Percentiles rank a stretch among this genome's conserved stretches.
These are phyloP conservation scores for Stenchaetothrips biformis DNA, from an alignment of 2,888 invertebrate genomes.

Conservation along the genomic window DNA sequence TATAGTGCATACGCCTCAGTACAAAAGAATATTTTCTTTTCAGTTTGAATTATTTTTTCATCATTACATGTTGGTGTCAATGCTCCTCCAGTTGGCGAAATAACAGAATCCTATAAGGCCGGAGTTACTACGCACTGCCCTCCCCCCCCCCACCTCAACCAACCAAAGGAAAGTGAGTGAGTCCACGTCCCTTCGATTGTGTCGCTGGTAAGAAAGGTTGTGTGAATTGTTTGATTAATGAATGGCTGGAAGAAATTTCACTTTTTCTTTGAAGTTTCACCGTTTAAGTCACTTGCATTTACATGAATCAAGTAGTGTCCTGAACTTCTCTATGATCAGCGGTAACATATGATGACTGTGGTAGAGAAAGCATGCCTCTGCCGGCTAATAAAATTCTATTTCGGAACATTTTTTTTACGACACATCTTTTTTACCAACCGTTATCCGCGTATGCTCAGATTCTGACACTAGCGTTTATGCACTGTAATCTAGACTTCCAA, in stretches of 20 bases:
- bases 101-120: no score
- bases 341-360: constrained; percentile 5
- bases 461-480: neutral
- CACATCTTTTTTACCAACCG: neutral
- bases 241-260: neutral
- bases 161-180: neutral
- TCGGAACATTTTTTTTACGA: neutral
- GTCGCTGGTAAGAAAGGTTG: neutral
- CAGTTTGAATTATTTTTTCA: no score
- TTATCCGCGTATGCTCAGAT: neutral
- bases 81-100: no score
- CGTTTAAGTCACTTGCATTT: neutral
- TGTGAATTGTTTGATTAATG: neutral
- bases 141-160: no score
- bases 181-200: neutral
- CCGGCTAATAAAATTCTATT: neutral
- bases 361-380: neutral
- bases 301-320: neutral
- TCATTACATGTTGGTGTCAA: no score
- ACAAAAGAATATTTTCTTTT: no score
- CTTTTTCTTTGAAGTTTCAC: neutral
- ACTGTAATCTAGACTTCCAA: neutral
- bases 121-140: no score
- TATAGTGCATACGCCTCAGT: no score
- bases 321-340: neutral